These are phyloP conservation scores for Otocyon megalotis DNA, from an alignment of 2,113 vertebrate genomes.

Conservation along the genomic window DNA sequence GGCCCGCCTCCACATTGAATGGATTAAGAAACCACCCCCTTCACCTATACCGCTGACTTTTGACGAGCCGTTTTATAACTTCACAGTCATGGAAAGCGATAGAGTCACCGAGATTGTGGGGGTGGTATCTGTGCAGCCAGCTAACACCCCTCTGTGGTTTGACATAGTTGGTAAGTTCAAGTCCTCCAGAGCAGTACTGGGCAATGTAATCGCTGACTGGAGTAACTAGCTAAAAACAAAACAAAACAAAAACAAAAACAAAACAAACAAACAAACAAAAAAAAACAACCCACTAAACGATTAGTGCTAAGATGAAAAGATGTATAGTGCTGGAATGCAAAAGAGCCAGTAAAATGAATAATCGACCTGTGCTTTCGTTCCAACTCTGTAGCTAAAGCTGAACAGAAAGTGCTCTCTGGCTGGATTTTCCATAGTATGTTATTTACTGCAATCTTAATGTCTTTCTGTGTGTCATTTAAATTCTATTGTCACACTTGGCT, in stretches of 20 bases:
- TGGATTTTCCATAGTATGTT: constrained; percentile 88
- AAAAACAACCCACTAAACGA: constrained; percentile 69
- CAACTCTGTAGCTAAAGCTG: constrained; percentile 88
- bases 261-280: neutral
- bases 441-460: constrained; percentile 90
- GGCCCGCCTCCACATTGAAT: constrained; percentile 97
- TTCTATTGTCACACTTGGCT: constrained; percentile 92
- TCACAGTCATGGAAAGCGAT: constrained; percentile 97
- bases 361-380: constrained; percentile 86
- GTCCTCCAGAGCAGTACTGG: neutral
- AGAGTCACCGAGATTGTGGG: constrained; percentile 97
- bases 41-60: constrained; percentile 89
- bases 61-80: constrained; percentile 96
- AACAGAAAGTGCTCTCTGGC: constrained; percentile 89
- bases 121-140: constrained; percentile 94
- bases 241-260: neutral
- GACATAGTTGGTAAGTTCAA: constrained; percentile 95
- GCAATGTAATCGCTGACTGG: neutral
- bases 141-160: constrained; percentile 94
- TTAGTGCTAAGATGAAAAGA: constrained; percentile 61
- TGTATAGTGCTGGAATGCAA: constrained; percentile 78
- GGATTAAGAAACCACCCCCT: constrained; percentile 92
- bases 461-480: constrained; percentile 89
- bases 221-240: constrained; percentile 64
- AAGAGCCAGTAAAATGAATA: constrained; percentile 82